These are phyloP conservation scores for Ditylenchus dipsaci DNA, from an alignment of 1,140 invertebrate genomes.

Conservation along the genomic window DNA sequence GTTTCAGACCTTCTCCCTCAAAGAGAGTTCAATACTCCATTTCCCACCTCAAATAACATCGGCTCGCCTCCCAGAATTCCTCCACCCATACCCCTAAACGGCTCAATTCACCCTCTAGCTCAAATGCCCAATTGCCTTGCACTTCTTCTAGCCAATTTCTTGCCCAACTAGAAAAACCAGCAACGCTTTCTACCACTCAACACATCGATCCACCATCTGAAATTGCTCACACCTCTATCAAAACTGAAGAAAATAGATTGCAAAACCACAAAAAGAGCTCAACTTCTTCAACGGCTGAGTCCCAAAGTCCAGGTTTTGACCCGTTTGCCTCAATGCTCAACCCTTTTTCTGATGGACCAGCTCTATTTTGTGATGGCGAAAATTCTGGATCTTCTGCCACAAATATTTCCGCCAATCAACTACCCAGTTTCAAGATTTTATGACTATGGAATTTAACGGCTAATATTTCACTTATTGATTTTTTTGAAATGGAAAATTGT, in stretches of 20 bases:
- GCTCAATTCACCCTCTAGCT: not conserved
- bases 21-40: too few species aligned
- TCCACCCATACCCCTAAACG: not conserved
- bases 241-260: not conserved
- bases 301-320: not conserved
- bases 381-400: not conserved
- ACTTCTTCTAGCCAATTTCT: not conserved
- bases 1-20: too few species aligned
- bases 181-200: not conserved
- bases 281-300: not conserved
- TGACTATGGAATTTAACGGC: not conserved
- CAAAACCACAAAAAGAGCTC: not conserved
- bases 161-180: not conserved
- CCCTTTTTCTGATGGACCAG: not conserved
- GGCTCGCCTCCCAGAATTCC: not conserved
- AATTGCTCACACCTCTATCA: not conserved
- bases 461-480: too few species aligned
- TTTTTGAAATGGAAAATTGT: too few species aligned
- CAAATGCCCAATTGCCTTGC: not conserved
- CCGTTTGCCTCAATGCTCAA: slow-evolving; percentile 9
- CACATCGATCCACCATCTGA: not conserved
- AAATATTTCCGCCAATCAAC: not conserved
- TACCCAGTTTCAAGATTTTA: slow-evolving; percentile 1
- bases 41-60: too few species aligned
- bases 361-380: not conserved